A percentile compares a stretch with the other conserved stretches of the same genome.
Evolutionary conservation across 2,113 vertebrate species (phyloP).

Genomic region (Gobio gobio): DNA sequence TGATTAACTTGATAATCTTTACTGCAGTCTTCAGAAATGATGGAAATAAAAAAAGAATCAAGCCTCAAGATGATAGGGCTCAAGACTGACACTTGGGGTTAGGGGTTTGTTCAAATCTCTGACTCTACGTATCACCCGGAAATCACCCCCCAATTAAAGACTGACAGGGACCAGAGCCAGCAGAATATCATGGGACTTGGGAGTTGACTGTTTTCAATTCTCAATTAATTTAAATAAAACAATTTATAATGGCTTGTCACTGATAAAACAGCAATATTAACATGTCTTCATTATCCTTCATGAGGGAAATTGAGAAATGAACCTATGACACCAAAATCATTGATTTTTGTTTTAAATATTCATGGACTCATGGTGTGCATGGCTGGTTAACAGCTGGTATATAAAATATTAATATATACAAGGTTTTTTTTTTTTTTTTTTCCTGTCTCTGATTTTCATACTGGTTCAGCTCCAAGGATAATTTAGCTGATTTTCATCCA

Average conservation of each 20-base stretch:
- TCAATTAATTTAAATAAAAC: background rate
- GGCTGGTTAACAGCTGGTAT: slow-evolving; percentile 4
- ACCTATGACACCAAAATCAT: background rate
- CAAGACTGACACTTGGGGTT: too few relatives aligned
- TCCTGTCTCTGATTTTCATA: background rate
- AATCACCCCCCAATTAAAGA: background rate
- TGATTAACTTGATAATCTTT: background rate
- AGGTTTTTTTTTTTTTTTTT: background rate
- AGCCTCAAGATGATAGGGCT: background rate
- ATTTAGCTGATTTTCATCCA: too few relatives aligned
- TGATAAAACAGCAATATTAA: background rate
- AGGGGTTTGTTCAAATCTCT: too few relatives aligned
- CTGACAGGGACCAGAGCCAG: background rate
- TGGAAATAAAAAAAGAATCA: background rate
- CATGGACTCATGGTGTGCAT: background rate
- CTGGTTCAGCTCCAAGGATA: background rate
- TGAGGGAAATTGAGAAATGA: background rate
- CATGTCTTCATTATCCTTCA: background rate
- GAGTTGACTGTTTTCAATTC: background rate
- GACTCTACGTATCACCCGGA: background rate
- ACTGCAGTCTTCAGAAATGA: background rate
- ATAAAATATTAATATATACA: background rate
- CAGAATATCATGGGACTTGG: background rate
- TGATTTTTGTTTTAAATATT: slow-evolving; percentile 11
- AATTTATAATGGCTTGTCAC: background rate